Percentiles rank a stretch among this genome's conserved stretches.
Conservation (phyloP, 2,888 invertebrate genomes). For the Copidosoma aretas region DNA sequence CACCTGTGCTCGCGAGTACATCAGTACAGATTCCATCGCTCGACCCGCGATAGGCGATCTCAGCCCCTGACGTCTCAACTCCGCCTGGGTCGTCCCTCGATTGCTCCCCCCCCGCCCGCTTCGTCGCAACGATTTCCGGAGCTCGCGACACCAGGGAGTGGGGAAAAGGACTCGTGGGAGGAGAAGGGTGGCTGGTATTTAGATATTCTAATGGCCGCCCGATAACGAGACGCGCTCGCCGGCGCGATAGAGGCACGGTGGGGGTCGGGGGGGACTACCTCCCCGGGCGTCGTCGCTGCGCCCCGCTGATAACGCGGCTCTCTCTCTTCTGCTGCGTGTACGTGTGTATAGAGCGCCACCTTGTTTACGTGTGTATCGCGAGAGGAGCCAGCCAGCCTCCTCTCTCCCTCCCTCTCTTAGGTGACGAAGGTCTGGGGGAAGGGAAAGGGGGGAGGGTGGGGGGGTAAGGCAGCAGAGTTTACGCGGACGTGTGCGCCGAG, state of each 20-base stretch:
- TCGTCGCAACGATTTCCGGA: constrained; percentile 11
- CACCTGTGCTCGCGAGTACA: too few species aligned
- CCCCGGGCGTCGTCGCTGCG: constrained; percentile 55
- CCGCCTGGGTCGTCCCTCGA: neutral
- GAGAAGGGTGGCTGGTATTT: constrained; percentile 63
- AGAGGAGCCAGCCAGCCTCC: neutral
- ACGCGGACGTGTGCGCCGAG: neutral
- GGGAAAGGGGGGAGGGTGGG: too few species aligned
- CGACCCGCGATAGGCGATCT: neutral
- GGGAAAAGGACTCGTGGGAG: constrained; percentile 25
- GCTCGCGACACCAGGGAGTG: constrained; percentile 13
- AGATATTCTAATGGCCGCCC: constrained; percentile 63
- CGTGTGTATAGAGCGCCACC: constrained; percentile 10
- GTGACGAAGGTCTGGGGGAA: too few species aligned
- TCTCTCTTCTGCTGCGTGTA: constrained; percentile 49
- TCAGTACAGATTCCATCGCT: neutral
- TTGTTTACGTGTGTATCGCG: constrained; percentile 33
- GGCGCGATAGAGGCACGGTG: constrained; percentile 59
- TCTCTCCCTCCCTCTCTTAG: neutral
- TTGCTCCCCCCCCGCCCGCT: neutral
- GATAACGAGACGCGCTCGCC: constrained; percentile 61
- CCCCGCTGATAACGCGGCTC: constrained; percentile 59
- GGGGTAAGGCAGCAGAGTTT: too few species aligned
- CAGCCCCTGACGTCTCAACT: neutral
- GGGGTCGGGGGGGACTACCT: constrained; percentile 47